Percentiles rank a stretch among this genome's conserved stretches.
These are phyloP conservation scores for Drosophila micromelanica DNA, from an alignment of 1,140 invertebrate species.

Conservation along the genomic window DNA sequence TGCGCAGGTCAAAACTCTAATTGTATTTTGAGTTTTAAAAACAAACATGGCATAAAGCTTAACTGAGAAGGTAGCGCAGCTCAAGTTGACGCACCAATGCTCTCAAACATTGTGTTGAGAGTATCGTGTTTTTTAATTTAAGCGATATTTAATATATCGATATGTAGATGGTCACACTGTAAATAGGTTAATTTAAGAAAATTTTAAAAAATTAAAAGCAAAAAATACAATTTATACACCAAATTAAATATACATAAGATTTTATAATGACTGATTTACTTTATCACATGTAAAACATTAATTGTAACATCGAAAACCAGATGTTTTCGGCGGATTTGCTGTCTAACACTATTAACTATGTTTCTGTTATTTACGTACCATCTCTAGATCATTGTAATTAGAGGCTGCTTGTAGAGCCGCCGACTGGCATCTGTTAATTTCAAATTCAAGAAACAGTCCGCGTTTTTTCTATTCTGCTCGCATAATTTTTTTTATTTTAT, in stretches of 20 bases:
- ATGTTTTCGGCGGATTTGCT: not conserved
- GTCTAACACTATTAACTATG: not conserved
- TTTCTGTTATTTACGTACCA: not conserved
- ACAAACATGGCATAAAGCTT: not conserved
- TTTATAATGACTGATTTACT: too few relatives aligned
- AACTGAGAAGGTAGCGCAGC: not conserved
- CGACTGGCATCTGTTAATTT: constrained; percentile 2
- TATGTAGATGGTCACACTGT: not conserved
- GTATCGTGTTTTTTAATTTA: too few relatives aligned
- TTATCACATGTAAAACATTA: too few relatives aligned
- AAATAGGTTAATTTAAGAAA: not conserved
- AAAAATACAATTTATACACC: not conserved
- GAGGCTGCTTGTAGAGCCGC: not conserved
- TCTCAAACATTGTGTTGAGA: not conserved
- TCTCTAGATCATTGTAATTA: too few relatives aligned
- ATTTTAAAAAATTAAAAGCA: not conserved
- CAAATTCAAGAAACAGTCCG: not conserved
- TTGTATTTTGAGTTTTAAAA: too few relatives aligned
- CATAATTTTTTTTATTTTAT: not conserved
- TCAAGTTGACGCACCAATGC: not conserved
- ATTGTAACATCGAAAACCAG: too few relatives aligned
- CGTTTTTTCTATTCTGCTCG: not conserved
- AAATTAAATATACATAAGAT: too few relatives aligned
- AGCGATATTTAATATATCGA: not conserved
- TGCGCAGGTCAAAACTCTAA: constrained; percentile 68